These are phyloP conservation scores for Athalia rosae DNA, from an alignment of 2,888 invertebrate species.

Conservation along the genomic window DNA sequence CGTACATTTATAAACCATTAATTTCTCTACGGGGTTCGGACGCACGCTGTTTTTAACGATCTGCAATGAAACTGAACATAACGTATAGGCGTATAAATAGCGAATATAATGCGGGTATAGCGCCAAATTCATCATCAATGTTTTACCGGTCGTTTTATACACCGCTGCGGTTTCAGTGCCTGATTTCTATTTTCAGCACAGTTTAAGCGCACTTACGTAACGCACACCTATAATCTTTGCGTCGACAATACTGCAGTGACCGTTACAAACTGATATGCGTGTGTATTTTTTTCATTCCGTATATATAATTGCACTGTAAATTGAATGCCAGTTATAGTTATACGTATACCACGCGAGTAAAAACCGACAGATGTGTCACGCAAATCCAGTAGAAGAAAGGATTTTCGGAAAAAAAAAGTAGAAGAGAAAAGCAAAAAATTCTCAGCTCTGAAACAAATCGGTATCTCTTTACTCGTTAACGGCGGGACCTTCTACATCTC, in stretches of 20 bases:
- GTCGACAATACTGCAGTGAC: background rate
- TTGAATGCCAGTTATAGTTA: background rate
- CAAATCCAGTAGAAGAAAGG: no score
- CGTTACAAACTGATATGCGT: background rate
- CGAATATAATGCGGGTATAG: background rate
- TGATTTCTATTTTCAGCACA: conserved; percentile 30
- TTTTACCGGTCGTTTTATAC: conserved; percentile 5
- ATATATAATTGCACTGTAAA: background rate
- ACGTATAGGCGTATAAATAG: conserved; percentile 28
- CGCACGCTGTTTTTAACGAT: conserved; percentile 29
- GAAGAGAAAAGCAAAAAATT: no score
- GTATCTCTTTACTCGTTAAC: no score
- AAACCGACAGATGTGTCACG: no score
- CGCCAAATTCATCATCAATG: conserved; percentile 27
- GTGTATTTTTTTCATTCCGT: background rate
- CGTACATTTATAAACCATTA: conserved; percentile 8
- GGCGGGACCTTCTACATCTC: no score
- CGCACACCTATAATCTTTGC: conserved; percentile 25
- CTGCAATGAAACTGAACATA: conserved; percentile 36
- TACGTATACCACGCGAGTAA: no score
- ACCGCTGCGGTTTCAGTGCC: conserved; percentile 12
- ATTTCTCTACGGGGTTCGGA: conserved; percentile 25
- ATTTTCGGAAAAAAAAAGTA: no score
- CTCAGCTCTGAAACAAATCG: no score
- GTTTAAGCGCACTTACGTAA: conserved; percentile 12